phyloP scores from a whole-genome alignment of 2,113 vertebrate species.

The Pygoscelis antarcticus region DNA sequence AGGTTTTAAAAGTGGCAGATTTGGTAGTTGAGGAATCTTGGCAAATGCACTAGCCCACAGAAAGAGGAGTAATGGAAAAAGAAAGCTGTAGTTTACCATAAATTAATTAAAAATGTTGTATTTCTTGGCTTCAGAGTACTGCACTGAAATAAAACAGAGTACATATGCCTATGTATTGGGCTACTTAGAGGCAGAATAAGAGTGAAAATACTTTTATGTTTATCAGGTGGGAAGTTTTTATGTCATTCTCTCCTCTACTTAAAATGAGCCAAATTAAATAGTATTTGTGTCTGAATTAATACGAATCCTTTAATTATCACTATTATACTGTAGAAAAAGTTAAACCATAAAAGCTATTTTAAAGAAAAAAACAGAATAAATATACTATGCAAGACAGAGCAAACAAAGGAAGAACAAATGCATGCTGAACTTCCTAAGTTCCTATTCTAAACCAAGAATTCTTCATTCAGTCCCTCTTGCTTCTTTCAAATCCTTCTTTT shows the following conservation, averaged over 20 bases:
- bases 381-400: not conserved
- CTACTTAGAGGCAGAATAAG: not conserved
- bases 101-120: not conserved
- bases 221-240: not conserved
- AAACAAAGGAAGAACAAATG: not conserved
- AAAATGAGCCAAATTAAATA: not conserved
- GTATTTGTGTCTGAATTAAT: not conserved
- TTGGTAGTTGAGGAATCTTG: not conserved
- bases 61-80: not conserved
- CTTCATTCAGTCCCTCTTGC: not conserved
- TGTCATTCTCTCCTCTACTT: not conserved
- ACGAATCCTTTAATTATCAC: not conserved
- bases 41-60: not conserved
- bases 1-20: not conserved
- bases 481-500: not conserved
- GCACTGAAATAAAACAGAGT: not conserved
- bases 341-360: not conserved
- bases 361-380: not conserved
- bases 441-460: not conserved
- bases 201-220: not conserved
- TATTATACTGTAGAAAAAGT: not conserved
- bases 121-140: not conserved
- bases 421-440: not conserved
- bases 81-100: not conserved
- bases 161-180: not conserved